Conservation (phyloP, 2,888 invertebrate species). For the Drosophila phalerata region DNA sequence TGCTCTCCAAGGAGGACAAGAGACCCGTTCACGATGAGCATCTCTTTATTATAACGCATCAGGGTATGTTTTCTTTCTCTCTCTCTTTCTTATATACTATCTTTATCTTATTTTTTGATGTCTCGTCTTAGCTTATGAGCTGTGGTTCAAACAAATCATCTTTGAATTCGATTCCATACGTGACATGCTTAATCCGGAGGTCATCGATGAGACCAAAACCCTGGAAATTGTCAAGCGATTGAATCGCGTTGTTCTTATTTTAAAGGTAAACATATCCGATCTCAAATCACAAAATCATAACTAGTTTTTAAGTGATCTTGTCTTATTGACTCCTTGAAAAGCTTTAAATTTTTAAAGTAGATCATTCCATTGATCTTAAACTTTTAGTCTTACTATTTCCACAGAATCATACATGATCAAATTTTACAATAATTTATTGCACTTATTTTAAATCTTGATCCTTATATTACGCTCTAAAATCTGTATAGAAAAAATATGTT, state of each 20-base stretch:
- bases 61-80: conserved; percentile 88
- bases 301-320: background rate
- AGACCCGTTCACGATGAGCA: conserved; percentile 97
- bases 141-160: conserved; percentile 99
- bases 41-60: conserved; percentile 98
- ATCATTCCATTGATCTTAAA: background rate
- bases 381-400: background rate
- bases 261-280: conserved; percentile 89
- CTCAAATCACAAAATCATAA: background rate
- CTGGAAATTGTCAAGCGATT: conserved; percentile 96
- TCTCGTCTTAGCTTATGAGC: conserved; percentile 92
- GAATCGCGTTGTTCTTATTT: conserved; percentile 95
- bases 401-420: background rate
- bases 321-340: background rate
- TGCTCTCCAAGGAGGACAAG: conserved; percentile 91
- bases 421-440: background rate
- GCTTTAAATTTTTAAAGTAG: background rate
- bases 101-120: background rate
- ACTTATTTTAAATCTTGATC: too few species aligned
- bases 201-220: conserved; percentile 95
- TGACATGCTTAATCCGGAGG: conserved; percentile 90
- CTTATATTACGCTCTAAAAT: too few species aligned
- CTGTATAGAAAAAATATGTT: too few species aligned
- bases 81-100: background rate
- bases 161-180: conserved; percentile 98